These are phyloP conservation scores for Paratilapia polleni DNA, from an alignment of 2,113 vertebrate species.

Conservation along the genomic window DNA sequence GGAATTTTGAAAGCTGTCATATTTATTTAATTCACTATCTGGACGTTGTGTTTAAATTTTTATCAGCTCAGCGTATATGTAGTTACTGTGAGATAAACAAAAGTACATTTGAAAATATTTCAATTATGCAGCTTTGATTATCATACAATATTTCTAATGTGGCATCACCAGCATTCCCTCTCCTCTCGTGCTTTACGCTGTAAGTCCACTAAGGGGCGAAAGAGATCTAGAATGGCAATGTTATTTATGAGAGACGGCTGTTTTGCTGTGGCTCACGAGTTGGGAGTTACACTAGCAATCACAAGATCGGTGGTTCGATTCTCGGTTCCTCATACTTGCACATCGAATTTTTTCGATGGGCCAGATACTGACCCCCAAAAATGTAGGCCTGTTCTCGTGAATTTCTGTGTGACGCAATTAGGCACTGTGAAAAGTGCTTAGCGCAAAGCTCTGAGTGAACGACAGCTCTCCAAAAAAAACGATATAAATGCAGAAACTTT, in stretches of 20 bases:
- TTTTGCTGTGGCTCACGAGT: neutral
- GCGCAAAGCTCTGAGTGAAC: neutral
- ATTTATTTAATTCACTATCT: neutral
- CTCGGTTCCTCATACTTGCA: neutral
- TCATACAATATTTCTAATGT: neutral
- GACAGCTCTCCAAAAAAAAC: neutral
- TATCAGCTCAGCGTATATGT: neutral
- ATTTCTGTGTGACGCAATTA: neutral
- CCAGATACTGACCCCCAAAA: neutral
- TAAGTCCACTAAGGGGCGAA: conserved; percentile 53
- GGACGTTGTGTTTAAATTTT: neutral
- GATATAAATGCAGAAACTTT: neutral
- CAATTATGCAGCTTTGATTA: neutral
- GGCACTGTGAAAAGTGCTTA: neutral
- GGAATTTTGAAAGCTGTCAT: neutral
- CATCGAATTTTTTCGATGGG: neutral
- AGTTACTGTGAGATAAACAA: neutral
- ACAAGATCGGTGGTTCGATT: neutral
- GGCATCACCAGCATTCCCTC: neutral
- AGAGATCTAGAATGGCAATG: no score
- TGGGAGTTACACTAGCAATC: neutral
- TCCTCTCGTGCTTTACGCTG: neutral
- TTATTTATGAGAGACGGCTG: no score
- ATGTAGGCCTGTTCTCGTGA: neutral
- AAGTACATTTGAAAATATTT: neutral